phyloP scores from a whole-genome alignment of 2,113 vertebrate species.

The Barnardius zonarius region DNA sequence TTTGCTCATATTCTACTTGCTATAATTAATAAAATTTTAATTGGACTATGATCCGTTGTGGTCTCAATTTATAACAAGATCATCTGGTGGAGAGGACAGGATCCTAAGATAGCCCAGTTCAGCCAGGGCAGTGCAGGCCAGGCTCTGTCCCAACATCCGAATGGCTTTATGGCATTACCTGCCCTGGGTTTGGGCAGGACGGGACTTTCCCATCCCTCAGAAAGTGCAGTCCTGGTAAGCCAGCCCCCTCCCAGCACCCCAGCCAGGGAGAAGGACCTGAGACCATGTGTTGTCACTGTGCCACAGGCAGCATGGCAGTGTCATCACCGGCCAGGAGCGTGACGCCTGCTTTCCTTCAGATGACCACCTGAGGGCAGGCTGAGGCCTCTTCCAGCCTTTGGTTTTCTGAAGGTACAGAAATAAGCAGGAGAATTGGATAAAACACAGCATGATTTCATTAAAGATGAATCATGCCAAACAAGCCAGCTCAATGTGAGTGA shows the following conservation, averaged over 20 bases:
- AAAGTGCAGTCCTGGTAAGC: background rate
- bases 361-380: background rate
- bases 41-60: too few relatives aligned
- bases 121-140: background rate
- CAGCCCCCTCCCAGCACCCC: background rate
- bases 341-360: background rate
- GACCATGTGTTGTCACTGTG: accelerated
- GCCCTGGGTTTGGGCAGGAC: background rate
- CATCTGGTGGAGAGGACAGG: background rate
- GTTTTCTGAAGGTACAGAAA: accelerated
- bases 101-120: background rate
- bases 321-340: background rate
- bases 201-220: background rate
- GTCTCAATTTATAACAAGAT: too few relatives aligned
- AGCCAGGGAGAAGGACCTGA: too few relatives aligned
- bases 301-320: background rate
- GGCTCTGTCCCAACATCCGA: background rate
- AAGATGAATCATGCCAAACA: background rate
- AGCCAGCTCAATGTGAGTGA: background rate
- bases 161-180: background rate
- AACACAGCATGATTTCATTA: background rate
- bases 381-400: background rate
- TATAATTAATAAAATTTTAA: too few relatives aligned
- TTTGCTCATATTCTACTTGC: too few relatives aligned
- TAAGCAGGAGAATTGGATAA: background rate